Evolutionary conservation across 2,113 vertebrate genomes (phyloP), one percentile per base, ranked within the genome.

Genomic region (Misgurnus anguillicaudatus): DNA sequence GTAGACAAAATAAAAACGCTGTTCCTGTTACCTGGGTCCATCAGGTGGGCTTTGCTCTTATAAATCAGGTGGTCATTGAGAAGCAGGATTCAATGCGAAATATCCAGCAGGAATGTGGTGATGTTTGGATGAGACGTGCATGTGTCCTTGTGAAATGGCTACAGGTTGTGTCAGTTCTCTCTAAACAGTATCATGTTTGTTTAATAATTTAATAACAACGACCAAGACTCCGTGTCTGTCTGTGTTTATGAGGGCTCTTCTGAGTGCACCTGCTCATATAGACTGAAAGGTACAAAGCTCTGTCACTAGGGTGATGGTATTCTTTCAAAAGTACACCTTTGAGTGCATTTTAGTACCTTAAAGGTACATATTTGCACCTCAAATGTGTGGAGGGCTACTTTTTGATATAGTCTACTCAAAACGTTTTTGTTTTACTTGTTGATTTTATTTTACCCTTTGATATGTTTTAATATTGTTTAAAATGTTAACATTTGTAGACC

Each of bases 141-240:
- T 41, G 69, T 62, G 19, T 55, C 5, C 39, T 31, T 41, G 39
- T 48, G 19, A 65, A 58, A 65, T 57, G 60, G 60, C 68, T 51
- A 6, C 61, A 13, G 55, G 9, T 51, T 42, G 13, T 73, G 62
- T 39, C 24, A 10, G 24, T 62, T 80, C 69, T 61, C 19, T 3
- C 55, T 38, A 24, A 65, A 81, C 21, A 71, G 76, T 76, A 75
- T 79, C 76, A 53, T 65, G 75, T 82, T 77, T 61, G 69, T 77
- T 82, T 82, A 84, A 82, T 79, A 73, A 82, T 80, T 82, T 31
- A 31, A 31, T 31, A 31, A 31, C 24, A 72, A 85, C 21, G 38
- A 45, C 41, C n/a, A 36, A 63, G 16, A 36, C 47, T 10, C 42
- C 81, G 39, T 84, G 16, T 42, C 21, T 78, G 42, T 45, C 7